Evolutionary conservation across 2,888 invertebrate genomes (phyloP), one percentile per base, ranked within the genome.

Genomic region (Diadegma fenestrale): DNA sequence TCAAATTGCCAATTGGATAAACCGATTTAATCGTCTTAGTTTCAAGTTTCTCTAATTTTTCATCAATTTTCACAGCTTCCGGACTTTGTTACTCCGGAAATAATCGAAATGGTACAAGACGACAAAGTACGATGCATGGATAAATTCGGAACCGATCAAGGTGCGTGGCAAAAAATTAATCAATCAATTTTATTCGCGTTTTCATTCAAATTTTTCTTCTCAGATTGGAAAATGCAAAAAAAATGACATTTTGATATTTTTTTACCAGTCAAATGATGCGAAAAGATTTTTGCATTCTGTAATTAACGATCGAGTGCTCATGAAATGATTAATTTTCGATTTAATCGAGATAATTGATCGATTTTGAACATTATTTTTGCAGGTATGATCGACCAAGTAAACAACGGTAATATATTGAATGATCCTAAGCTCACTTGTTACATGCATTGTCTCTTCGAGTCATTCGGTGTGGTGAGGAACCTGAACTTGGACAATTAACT

Each of bases 91-190:
- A 90, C 92, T 0, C 85, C 87, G 0, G 93, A 93, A 43, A 89
- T 93, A 85, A 68, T 92, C 63, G 92, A 90, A 0, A 92, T 93
- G 92, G 89, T 92, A 0, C 80, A 86, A 43, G 88, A 82, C 1
- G 93, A 93, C 84, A 93, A 93, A 73, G 17, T 41, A 0, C 90
- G 90, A n/a, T 93, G 93, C 83, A 93, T 93, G 93, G 58, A n/a
- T 2, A 90, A 90, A 45, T 90, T 92, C 77, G 92, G 92, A 14
- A 93, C 93, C 4, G 88, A 90, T 19, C 90, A 93, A 89, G 93
- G 93, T 93, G 58, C 86, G 86, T 82, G 14, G 19, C n/a, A 68
- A 51, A n/a, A 51, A 10, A 66, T 22, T 7, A 3, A 6, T 33
- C 6, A 33, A 33, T 4, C 1, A 17, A 33, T 14, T 41, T 45